Evolutionary conservation across 1,140 invertebrate genomes (phyloP), one percentile per base, ranked within the genome.

Genomic region (Sarcophaga peregrina): DNA sequence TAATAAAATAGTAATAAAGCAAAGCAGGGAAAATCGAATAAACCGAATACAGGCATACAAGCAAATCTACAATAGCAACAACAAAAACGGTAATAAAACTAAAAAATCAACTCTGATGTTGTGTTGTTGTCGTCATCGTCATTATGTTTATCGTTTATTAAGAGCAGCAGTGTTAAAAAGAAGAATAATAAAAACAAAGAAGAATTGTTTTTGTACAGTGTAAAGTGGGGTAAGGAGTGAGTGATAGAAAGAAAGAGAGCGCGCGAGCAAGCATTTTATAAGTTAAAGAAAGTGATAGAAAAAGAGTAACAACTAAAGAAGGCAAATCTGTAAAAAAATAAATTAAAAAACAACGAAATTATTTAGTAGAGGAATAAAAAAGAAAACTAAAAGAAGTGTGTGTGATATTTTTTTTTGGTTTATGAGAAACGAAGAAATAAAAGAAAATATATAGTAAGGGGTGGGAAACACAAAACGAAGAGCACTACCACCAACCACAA

Each of bases 1-100:
- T 81, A 73, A 83, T 73, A 83, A 75, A 45, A 68, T 72, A 74
- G 50, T 46, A 81, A 83, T 81, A 25, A 58, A 58, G 52, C 58
- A 45, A n/a, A 25, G 17, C 13, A 45, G 76, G 58, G 25, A 73
- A 83, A 83, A 75, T 48, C 68, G 80, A 72, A 80, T 68, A 62
- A 47, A 68, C 46, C 76, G 72, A 54, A 75, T 74, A 46, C 72
- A 82, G 20, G 37, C 50, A 80, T 76, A 83, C 62, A 76, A 83
- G 48, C 75, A 78, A 76, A 76, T 46, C 13, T 17, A 37, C 25
- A 13, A 62, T 62, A 62, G 13, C 45, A 76, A 48, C 74, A 76
- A 47, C 74, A 76, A 15, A 5, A 15, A 62, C 58, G 15, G 20
- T 17, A n/a, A 78, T 48, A 78, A 78, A 78, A 50, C 48, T 15